phyloP scores from a whole-genome alignment of 2,888 invertebrate species.

The Cosmorhoe ocellata region DNA sequence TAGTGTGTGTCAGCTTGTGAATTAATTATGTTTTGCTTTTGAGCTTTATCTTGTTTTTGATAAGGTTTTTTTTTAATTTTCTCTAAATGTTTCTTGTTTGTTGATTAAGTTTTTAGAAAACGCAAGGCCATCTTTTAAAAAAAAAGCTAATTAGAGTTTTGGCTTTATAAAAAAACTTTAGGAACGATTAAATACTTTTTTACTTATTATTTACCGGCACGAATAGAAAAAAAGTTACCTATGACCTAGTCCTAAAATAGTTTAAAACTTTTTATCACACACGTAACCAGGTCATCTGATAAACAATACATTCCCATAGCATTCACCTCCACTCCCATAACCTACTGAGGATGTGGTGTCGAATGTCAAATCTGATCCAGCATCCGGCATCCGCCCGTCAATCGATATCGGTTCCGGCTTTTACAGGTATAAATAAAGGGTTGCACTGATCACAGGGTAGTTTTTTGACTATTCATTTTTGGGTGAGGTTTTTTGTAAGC shows the following conservation, averaged over 20 bases:
- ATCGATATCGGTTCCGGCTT: conserved; percentile 51
- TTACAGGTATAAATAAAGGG: conserved; percentile 47
- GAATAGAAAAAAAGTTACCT: too few species aligned
- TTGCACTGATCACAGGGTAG: conserved; percentile 36
- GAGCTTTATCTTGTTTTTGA: conserved; percentile 3
- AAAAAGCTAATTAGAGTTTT: too few species aligned
- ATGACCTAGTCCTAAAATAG: too few species aligned
- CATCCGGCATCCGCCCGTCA: conserved; percentile 40
- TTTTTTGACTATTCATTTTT: conserved; percentile 18
- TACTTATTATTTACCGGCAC: too few species aligned
- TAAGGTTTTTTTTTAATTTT: background rate
- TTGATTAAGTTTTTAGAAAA: too few species aligned
- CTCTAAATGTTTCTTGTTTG: too few species aligned
- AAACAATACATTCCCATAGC: conserved; percentile 10
- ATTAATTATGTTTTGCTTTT: conserved; percentile 9
- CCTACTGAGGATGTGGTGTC: conserved; percentile 47
- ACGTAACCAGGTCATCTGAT: conserved; percentile 7
- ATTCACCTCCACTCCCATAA: conserved; percentile 38
- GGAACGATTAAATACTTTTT: too few species aligned
- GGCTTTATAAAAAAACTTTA: too few species aligned
- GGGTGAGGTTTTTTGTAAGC: conserved; percentile 4
- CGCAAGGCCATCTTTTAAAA: too few species aligned
- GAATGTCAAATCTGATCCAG: conserved; percentile 42
- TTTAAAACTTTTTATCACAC: background rate
- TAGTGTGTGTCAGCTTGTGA: conserved; percentile 7